A percentile compares a stretch with the other conserved stretches of the same genome.
phyloP scores from a whole-genome alignment of 2,888 invertebrate species.

The Ectemnius continuus region DNA sequence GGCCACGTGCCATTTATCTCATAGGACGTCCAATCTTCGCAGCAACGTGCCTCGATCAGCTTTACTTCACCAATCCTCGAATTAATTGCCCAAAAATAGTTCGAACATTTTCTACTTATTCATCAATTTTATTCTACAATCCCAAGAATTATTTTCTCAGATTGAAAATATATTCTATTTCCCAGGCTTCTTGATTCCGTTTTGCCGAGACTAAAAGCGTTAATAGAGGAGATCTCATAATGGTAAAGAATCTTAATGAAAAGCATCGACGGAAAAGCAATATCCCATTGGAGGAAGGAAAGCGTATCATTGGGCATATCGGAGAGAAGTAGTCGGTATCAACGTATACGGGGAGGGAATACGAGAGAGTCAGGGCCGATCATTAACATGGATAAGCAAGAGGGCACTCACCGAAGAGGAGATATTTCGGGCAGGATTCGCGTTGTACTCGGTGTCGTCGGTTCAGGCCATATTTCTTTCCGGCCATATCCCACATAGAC shows the following conservation, averaged over 20 bases:
- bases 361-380: background rate
- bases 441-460: slow-evolving; percentile 37
- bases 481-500: slow-evolving; percentile 13
- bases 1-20: slow-evolving; percentile 56
- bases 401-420: slow-evolving; percentile 21
- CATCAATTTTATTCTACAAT: too few relatives aligned
- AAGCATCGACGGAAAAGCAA: background rate
- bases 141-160: too few relatives aligned
- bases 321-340: background rate
- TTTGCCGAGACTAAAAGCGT: background rate
- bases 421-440: slow-evolving; percentile 37
- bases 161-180: too few relatives aligned
- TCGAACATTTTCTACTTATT: too few relatives aligned
- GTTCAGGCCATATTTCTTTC: slow-evolving; percentile 54
- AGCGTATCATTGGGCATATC: slow-evolving; percentile 1
- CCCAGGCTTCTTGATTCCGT: background rate
- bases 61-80: background rate
- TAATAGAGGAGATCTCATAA: too few relatives aligned
- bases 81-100: background rate
- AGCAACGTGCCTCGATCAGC: slow-evolving; percentile 12
- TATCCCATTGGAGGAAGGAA: background rate
- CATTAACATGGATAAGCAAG: slow-evolving; percentile 36
- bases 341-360: background rate
- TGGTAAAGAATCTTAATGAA: too few relatives aligned
- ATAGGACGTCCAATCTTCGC: slow-evolving; percentile 37